These are phyloP conservation scores for Pluvialis apricaria DNA, from an alignment of 2,113 vertebrate genomes.

Conservation along the genomic window DNA sequence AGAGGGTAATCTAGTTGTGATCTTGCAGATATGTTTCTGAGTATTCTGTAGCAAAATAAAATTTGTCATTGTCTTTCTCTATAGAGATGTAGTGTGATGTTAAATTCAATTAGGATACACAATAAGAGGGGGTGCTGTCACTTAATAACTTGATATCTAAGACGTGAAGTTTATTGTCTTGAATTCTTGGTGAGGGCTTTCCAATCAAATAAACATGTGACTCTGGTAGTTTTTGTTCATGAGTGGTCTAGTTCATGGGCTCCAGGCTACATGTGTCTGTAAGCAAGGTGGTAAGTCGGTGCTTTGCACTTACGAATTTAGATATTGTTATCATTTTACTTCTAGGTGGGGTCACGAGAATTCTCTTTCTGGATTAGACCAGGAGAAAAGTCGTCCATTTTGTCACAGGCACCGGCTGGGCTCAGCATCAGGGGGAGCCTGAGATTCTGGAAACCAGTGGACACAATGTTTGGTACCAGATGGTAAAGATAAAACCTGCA, in stretches of 20 bases:
- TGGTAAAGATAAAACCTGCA: neutral
- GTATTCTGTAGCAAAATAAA: conserved; percentile 17
- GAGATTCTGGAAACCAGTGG: neutral
- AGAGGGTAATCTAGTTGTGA: neutral
- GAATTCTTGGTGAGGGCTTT: neutral
- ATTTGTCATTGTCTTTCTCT: conserved; percentile 35
- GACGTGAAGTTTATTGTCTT: neutral
- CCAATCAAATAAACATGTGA: neutral
- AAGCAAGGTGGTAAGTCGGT: neutral
- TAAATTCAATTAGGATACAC: neutral
- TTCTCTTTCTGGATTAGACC: neutral
- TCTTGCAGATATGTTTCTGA: neutral
- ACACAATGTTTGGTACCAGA: neutral
- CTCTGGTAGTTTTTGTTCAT: neutral
- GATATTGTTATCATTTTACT: neutral
- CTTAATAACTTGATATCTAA: neutral
- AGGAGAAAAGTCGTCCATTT: neutral
- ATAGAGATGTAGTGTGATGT: neutral
- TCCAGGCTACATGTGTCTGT: neutral
- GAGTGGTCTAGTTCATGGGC: neutral
- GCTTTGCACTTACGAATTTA: neutral
- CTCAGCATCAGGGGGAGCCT: neutral
- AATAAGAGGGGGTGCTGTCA: neutral
- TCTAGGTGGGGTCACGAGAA: neutral
- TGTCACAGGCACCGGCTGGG: neutral